phyloP scores from a whole-genome alignment of 2,797 vertebrate species.

The Lophius americanus region DNA sequence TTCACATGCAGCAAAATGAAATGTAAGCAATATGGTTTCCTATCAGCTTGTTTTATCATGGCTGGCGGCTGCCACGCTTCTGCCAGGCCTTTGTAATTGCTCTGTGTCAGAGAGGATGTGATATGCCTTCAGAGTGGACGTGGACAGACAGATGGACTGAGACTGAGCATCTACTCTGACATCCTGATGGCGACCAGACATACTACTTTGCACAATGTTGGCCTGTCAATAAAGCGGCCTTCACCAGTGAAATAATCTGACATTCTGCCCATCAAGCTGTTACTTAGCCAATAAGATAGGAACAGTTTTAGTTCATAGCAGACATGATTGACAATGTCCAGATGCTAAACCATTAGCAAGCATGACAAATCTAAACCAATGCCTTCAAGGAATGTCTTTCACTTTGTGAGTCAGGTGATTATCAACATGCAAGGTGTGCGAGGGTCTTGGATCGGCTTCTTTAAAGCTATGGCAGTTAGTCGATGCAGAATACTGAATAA shows the following conservation, averaged over 20 bases:
- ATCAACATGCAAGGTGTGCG: constrained; percentile 83
- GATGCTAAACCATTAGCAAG: constrained; percentile 13
- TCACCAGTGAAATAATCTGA: constrained; percentile 69
- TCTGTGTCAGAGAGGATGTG: constrained; percentile 64
- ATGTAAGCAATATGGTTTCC: constrained; percentile 45
- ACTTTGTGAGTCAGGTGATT: constrained; percentile 57
- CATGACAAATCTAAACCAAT: constrained; percentile 30
- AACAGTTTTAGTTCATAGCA: constrained; percentile 35
- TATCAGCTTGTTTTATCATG: constrained; percentile 57
- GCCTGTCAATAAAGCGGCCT: constrained; percentile 76
- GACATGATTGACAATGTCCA: constrained; percentile 10
- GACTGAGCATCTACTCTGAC: constrained; percentile 70
- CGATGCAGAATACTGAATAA: constrained; percentile 87
- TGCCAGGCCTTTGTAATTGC: constrained; percentile 72
- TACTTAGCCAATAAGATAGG: constrained; percentile 56
- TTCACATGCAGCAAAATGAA: constrained; percentile 38
- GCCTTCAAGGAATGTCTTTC: constrained; percentile 64
- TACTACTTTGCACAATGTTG: constrained; percentile 70
- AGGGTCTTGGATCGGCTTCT: constrained; percentile 78
- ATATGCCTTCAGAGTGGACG: constrained; percentile 63
- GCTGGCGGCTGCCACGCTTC: constrained; percentile 47
- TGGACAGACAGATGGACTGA: constrained; percentile 78
- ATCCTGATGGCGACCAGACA: constrained; percentile 70
- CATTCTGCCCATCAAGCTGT: constrained; percentile 72
- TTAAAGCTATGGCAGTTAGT: constrained; percentile 87